A percentile compares a stretch with the other conserved stretches of the same genome.
Evolutionary conservation across 2,888 invertebrate species (phyloP).

Genomic region (Ennomos erosarius): DNA sequence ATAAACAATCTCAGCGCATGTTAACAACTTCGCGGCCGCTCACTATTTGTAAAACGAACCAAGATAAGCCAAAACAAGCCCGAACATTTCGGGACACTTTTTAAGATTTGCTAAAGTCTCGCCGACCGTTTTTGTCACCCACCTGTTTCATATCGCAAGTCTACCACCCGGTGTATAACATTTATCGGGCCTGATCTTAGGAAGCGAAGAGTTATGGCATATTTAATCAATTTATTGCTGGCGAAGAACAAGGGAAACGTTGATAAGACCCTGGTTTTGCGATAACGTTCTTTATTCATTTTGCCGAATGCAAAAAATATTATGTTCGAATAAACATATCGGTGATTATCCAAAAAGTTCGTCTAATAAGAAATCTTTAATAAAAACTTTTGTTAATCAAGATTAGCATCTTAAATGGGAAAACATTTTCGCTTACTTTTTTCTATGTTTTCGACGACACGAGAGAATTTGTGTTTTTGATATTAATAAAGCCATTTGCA

Average conservation of each 20-base stretch:
- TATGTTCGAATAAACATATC: background rate
- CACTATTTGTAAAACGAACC: constrained; percentile 76
- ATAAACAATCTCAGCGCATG: constrained; percentile 56
- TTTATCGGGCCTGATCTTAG: constrained; percentile 74
- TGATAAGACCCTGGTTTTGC: constrained; percentile 74
- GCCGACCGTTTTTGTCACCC: constrained; percentile 57
- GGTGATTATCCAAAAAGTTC: background rate
- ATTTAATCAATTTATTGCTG: constrained; percentile 81
- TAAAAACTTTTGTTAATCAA: constrained; percentile 23
- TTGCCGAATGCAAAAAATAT: constrained; percentile 58
- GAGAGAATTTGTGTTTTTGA: constrained; percentile 10
- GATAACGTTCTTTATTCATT: constrained; percentile 66
- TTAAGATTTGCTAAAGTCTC: constrained; percentile 66
- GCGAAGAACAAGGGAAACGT: constrained; percentile 71
- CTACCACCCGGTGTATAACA: constrained; percentile 78
- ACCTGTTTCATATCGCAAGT: constrained; percentile 67
- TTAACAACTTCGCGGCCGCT: constrained; percentile 68
- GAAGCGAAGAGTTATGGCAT: constrained; percentile 80
- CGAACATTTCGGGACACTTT: constrained; percentile 59
- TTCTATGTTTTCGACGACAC: constrained; percentile 6
- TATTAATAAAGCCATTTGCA: constrained; percentile 61
- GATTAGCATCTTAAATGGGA: constrained; percentile 20
- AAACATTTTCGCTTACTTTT: constrained; percentile 18
- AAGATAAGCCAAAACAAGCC: constrained; percentile 69
- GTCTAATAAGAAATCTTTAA: background rate